Base-by-base conservation (phyloP, 2,113 vertebrate genomes). In the Grammomys surdaster region DNA sequence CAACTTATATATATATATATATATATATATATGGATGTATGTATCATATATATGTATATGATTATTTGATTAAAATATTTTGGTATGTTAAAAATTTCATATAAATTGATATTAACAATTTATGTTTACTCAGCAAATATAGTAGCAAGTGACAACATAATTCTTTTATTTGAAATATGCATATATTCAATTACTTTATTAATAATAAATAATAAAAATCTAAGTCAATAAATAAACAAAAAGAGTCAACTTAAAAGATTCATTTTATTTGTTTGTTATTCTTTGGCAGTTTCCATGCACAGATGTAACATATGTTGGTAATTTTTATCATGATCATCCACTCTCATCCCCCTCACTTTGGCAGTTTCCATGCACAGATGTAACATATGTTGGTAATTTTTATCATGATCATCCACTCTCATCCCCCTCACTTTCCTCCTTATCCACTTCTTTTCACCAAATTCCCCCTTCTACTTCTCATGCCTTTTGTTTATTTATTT, bases 21-120 rank as follows among this genome's bases (percentile, higher is more conserved):
- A 56, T 56, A 56, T 56, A 7, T 51, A 9, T 51, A 51, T 8
- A 11, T 40, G 40, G 40, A 40, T 40, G 40, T 40, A 40, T 40
- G 40, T 40, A 40, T 40, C 40, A 56, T 56, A 7, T 51, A 9
- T 51, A 51, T 8, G 6, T 63, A 11, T 63, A 22, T 89, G 54
- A 89, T 76, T 63, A 63, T 60, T 63, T 89, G 31, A 65, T 65
- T 90, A 93, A 88, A 36, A 70, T 60, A 14, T 89, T 92, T 14
- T 19, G 89, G 20, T 43, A 46, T 85, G 75, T 86, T 87, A 87
- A 92, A 87, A 54, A 0, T 63, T 51, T 85, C 14, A 85, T 85
- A 40, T 63, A 46, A 4, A 28, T 63, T 43, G 4, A 19, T 63
- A 5, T 69, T 77, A 20, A 75, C 9, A 65, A 48, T 26, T 58